Evolutionary conservation across 2,888 invertebrate species (phyloP), one percentile per base, ranked within the genome.

Genomic region (Argynnis bischoffii): DNA sequence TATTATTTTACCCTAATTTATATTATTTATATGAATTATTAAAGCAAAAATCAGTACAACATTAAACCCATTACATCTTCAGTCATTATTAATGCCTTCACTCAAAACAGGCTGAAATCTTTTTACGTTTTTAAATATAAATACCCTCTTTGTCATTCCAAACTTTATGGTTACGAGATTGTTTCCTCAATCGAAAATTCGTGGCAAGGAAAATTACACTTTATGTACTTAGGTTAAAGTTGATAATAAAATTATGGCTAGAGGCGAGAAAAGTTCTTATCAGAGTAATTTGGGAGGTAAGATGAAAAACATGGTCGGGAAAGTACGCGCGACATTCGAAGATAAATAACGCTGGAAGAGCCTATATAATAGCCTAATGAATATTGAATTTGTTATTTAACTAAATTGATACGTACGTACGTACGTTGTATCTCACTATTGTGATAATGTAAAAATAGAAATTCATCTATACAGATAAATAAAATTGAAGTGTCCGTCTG

Each of bases 201-300:
- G 60, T 59, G 69, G 64, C 55, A 67, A 66, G 64, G 72, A 68
- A 77, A 72, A 72, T 67, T 70, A 65, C 70, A 78, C 73, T 77
- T 72, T 74, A 75, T 71, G 74, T 69, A 4, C 16, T 78, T 76
- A 56, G 72, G 76, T 78, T 81, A 79, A 80, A 81, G 79, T 81
- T 80, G 73, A 71, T 77, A 80, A 81, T 81, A 78, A 81, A 79
- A 80, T 81, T 81, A 71, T 67, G 60, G 54, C 70, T 65, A 65
- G 71, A 64, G 70, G 72, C 73, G 65, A 63, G 57, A 66, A 67
- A 80, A 84, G 75, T 85, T 81, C 77, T 85, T 85, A 84, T 85
- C 85, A 74, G 66, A 76, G 77, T 73, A 82, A 84, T 84, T 84
- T 81, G 72, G 73, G 31, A 67, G 67, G 72, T 69, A 75, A 80